These are phyloP conservation scores for Phalacrocorax aristotelis DNA, from an alignment of 2,113 vertebrate genomes.

Conservation along the genomic window DNA sequence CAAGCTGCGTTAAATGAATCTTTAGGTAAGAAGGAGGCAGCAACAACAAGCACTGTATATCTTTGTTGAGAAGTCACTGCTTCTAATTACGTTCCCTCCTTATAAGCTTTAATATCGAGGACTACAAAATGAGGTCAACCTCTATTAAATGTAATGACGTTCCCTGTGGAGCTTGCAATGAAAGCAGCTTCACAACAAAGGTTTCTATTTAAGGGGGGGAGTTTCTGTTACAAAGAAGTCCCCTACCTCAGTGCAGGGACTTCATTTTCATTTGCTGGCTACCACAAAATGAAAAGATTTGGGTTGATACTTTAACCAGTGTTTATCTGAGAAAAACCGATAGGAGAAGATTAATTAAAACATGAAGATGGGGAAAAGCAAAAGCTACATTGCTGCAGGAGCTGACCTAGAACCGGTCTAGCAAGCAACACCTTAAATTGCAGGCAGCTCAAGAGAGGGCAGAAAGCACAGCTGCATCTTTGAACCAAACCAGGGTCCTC, in stretches of 20 bases:
- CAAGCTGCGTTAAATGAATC: background rate
- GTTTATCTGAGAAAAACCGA: background rate
- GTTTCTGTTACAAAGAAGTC: background rate
- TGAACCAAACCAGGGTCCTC: background rate
- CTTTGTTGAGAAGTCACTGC: conserved; percentile 3
- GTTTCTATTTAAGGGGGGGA: background rate
- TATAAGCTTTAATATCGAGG: background rate
- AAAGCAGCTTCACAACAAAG: conserved; percentile 44
- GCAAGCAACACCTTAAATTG: background rate
- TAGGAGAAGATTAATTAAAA: background rate
- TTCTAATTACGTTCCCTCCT: background rate
- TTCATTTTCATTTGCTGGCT: background rate
- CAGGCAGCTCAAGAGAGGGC: background rate
- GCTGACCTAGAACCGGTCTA: background rate
- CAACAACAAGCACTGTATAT: background rate
- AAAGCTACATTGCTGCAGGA: background rate
- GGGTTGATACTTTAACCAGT: background rate
- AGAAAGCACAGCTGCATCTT: background rate
- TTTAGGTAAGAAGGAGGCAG: background rate
- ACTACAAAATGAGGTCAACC: conserved; percentile 24
- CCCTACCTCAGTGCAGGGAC: background rate
- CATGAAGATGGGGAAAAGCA: background rate
- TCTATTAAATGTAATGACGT: conserved; percentile 23
- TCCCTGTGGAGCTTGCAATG: background rate
- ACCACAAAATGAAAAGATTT: background rate